A percentile compares a stretch with the other conserved stretches of the same genome.
These are phyloP conservation scores for Melanotus villosus DNA, from an alignment of 2,888 invertebrate genomes.

Conservation along the genomic window DNA sequence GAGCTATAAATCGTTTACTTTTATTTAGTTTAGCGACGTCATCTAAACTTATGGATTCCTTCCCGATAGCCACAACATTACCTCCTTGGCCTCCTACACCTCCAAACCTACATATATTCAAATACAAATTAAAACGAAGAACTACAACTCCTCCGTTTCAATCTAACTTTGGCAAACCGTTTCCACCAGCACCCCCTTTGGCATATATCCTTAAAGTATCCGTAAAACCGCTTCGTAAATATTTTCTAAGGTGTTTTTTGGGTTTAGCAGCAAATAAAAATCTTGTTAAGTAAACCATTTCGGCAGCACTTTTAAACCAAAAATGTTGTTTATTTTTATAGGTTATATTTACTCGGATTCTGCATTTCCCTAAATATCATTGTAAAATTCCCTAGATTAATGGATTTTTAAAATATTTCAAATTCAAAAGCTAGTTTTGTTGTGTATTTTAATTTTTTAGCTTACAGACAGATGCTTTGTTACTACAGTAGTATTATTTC, in stretches of 20 bases:
- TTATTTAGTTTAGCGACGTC: slow-evolving; percentile 71
- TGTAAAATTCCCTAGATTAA: too few species aligned
- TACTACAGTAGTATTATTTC: too few species aligned
- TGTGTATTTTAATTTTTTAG: too few species aligned
- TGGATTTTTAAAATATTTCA: too few species aligned
- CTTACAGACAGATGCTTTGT: too few species aligned
- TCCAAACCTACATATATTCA: slow-evolving; percentile 86
- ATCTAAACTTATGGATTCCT: slow-evolving; percentile 73
- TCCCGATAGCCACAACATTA: slow-evolving; percentile 81
- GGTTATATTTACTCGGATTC: too few species aligned
- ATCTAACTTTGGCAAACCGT: slow-evolving; percentile 76
- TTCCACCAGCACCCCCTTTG: slow-evolving; percentile 87
- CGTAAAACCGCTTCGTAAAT: slow-evolving; percentile 74
- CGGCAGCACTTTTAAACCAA: too few species aligned
- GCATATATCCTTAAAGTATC: slow-evolving; percentile 87
- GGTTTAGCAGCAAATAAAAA: slow-evolving; percentile 69
- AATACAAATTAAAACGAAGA: too few species aligned
- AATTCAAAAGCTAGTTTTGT: too few species aligned
- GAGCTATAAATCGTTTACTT: slow-evolving; percentile 75
- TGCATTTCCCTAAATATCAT: too few species aligned
- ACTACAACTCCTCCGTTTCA: too few species aligned
- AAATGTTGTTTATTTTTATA: too few species aligned
- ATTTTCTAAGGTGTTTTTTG: slow-evolving; percentile 71
- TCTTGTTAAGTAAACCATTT: slow-evolving; percentile 71
- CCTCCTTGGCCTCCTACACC: slow-evolving; percentile 95